Base-by-base conservation (phyloP, 2,888 invertebrate genomes). In the Pegoplata infirma region DNA sequence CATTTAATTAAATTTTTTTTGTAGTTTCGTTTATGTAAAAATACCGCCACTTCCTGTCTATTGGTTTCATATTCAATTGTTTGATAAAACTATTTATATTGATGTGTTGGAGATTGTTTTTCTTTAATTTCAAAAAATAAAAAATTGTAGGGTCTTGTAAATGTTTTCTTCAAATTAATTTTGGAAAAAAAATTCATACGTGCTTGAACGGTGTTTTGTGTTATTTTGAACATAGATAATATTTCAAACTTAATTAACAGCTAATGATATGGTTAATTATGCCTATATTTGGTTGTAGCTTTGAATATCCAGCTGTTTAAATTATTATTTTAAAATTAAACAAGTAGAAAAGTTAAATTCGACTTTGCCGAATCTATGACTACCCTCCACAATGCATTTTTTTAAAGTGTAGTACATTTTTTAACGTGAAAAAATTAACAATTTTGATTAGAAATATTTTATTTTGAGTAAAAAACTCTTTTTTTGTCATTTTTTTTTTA, bases 11-110 rank as follows among this genome's bases (percentile, higher is more conserved):
- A 19, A 28, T 56, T 63, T 32, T 55, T n/a, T n/a, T n/a, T n/a
- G n/a, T n/a, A n/a, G 14, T 5, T 14, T 8, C 28, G 21, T 49
- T 46, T 59, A 47, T 61, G n/a, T n/a, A 49, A 25, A 47, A 61
- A 63, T 49, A 73, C 78, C 74, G 78, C 59, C 78, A 71, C 36
- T 79, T 79, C 78, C 78, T 79, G 78, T 66, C 36, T 8, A 64
- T 66, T 53, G 66, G 64, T 67, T 74, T 61, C 64, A 14, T 16
- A 28, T 28, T 32, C 25, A 46, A 46, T 16, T 17, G n/a, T 40
- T 40, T 2, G 2, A 40, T 4, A 36, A 40, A 40, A 40, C 2
- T 4, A 40, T n/a, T n/a, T 40, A 12, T 40, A n/a, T 40, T 40
- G 36, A 40, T n/a, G n/a, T 40, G 36, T 40, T 40, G 1, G 36